Conservation (phyloP, 2,888 invertebrate genomes). For the Chymomyza caudatula region DNA sequence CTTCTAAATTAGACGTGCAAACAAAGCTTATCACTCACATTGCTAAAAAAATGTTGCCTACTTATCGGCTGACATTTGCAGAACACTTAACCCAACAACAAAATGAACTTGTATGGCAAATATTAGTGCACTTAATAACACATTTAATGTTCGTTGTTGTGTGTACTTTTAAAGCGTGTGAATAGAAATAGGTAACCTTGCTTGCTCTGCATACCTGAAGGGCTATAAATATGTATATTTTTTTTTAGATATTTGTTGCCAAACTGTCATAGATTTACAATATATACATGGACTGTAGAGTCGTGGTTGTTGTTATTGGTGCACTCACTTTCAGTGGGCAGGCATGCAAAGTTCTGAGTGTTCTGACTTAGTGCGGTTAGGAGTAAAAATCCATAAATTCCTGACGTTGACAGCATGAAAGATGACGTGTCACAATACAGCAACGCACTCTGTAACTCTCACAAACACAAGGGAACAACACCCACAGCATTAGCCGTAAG, state of each 20-base stretch:
- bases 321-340: conserved; percentile 15
- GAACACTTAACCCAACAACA: not conserved
- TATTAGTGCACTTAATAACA: conserved; percentile 25
- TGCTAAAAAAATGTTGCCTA: conserved; percentile 31
- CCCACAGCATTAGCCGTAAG: conserved; percentile 5
- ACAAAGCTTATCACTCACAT: not conserved
- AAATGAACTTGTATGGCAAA: conserved; percentile 27
- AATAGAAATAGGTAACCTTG: too few relatives aligned
- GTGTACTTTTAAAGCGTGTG: conserved; percentile 5
- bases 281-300: not conserved
- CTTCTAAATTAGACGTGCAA: not conserved
- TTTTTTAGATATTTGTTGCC: conserved; percentile 11
- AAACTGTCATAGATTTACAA: not conserved
- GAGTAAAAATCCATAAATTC: conserved; percentile 51
- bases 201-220: not conserved
- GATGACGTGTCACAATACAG: conserved; percentile 44
- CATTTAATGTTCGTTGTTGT: conserved; percentile 23
- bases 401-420: conserved; percentile 46
- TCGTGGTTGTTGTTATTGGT: not conserved
- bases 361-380: not conserved
- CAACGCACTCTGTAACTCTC: not conserved
- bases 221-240: conserved; percentile 3
- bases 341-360: not conserved
- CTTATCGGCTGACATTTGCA: conserved; percentile 22
- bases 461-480: not conserved